Conservation (phyloP, 2,888 invertebrate species). For the Notodonta ziczac region DNA sequence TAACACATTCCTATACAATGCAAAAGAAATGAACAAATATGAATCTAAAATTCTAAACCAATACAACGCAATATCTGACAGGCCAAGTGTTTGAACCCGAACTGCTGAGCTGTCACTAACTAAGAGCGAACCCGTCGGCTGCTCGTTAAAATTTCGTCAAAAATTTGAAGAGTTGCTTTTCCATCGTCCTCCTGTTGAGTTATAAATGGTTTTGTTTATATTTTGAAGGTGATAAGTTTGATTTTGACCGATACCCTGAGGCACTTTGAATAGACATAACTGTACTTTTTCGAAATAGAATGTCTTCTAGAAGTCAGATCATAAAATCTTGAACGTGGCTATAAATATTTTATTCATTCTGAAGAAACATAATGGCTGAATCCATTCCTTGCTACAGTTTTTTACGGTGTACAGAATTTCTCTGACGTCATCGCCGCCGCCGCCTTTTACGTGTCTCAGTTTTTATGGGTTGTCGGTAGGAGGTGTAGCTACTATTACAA, state of each 20-base stretch:
- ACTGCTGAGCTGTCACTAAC: constrained; percentile 1
- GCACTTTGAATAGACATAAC: too few relatives aligned
- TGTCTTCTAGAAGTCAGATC: too few relatives aligned
- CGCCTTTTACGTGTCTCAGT: constrained; percentile 1
- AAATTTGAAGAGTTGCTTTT: too few relatives aligned
- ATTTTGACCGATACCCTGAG: too few relatives aligned
- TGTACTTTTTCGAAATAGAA: too few relatives aligned
- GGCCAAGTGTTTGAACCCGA: background rate
- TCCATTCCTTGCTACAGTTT: background rate
- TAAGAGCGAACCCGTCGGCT: background rate
- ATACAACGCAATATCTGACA: background rate
- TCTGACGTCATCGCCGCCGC: background rate
- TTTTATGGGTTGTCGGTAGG: background rate
- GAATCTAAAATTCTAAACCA: background rate
- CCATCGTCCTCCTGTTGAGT: too few relatives aligned
- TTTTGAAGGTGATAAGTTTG: too few relatives aligned
- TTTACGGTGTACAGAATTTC: background rate
- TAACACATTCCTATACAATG: too few relatives aligned
- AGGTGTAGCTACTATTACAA: background rate
- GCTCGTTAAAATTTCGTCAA: too few relatives aligned
- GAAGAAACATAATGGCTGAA: background rate
- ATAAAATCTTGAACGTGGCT: too few relatives aligned
- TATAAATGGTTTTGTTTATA: too few relatives aligned
- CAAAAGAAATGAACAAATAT: background rate
- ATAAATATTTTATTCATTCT: background rate